Evolutionary conservation across 2,113 vertebrate species (phyloP), one percentile per base, ranked within the genome.

Genomic region (Sylvilagus bachmani): DNA sequence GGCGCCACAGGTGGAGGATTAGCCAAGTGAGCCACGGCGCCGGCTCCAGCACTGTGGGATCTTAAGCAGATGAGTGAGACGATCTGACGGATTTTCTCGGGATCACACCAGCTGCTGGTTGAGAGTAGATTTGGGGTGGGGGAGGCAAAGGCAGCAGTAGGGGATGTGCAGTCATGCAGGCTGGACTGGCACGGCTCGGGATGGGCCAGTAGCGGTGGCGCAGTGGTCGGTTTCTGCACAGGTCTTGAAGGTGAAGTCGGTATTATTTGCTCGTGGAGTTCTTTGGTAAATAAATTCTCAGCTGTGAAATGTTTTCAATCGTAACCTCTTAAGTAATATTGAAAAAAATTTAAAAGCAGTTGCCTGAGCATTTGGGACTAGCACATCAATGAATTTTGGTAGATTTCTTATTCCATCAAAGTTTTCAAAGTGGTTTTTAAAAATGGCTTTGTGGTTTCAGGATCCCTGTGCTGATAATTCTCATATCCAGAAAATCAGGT

Each of bases 361-460:
- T 79, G 10, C 82, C 64, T 83, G 36, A 80, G 31, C n/a, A 75
- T 74, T 82, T 94, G 33, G 53, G 31, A 58, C n/a, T 90, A 49
- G 25, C 61, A 12, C 74, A 36, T 70, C 38, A 33, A 19, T 94
- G 84, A 77, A 82, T 85, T 94, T 90, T 82, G 70, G 49, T 89
- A 75, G 89, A 84, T 53, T 93, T 25, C 33, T 92, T 83, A 80
- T 78, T 91, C 10, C 25, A 17, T 86, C 29, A 73, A 19, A 89
- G 81, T 86, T 95, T 97, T 64, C 90, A 55, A 95, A 58, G 89
- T 97, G 78, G 5, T 51, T 98, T 98, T 97, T 6, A 91, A 97
- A 25, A 97, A 2, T 92, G 95, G 84, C 86, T 97, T 97, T 24
- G 94, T 97, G 0, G 91, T 98, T 98, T 51, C 62, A 98, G 98